Conservation (phyloP, 2,113 vertebrate species). For the Desmodus rotundus region DNA sequence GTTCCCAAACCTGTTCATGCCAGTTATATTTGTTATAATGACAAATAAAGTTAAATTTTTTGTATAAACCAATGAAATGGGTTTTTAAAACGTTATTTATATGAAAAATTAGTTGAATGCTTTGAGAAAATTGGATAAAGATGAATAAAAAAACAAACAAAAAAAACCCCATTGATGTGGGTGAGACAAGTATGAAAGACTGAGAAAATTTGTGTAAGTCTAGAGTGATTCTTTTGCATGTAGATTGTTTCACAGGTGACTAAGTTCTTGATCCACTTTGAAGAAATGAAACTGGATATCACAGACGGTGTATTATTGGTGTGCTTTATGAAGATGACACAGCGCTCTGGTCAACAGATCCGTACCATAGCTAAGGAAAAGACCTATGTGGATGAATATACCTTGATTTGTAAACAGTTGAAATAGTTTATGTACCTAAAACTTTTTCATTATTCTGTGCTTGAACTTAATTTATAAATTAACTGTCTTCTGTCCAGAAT, state of each 20-base stretch:
- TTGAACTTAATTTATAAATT: slow-evolving; percentile 12
- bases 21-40: not conserved
- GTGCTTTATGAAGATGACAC: not conserved
- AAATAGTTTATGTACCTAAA: not conserved
- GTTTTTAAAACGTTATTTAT: not conserved
- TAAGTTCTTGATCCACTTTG: not conserved
- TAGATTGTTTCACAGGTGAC: not conserved
- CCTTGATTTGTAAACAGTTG: not conserved
- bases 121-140: not conserved
- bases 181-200: not conserved
- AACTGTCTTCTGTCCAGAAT: not conserved
- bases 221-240: not conserved
- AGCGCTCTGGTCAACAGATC: not conserved
- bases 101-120: not conserved
- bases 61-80: not conserved
- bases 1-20: not conserved
- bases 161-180: not conserved
- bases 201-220: not conserved
- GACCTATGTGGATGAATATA: not conserved
- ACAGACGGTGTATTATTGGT: not conserved
- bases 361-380: not conserved
- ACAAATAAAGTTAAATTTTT: not conserved
- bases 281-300: not conserved
- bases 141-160: not conserved
- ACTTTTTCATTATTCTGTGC: not conserved